Conservation (phyloP, 1,140 invertebrate species). For the Dolichoris vasculosae region DNA sequence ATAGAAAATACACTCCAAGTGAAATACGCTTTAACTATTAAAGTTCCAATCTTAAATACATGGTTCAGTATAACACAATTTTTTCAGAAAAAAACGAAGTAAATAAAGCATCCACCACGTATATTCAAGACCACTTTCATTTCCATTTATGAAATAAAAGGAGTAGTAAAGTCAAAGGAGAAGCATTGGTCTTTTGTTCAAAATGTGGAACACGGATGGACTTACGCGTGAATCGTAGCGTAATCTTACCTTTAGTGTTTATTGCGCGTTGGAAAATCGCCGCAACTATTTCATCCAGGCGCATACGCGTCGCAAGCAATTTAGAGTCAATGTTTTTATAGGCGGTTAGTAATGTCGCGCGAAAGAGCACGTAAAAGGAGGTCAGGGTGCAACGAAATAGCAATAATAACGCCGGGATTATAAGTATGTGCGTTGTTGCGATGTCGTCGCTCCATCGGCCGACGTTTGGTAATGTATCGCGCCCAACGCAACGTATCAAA, state of each 20-base stretch:
- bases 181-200: not conserved
- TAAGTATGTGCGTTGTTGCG: conserved; percentile 58
- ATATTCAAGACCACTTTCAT: not conserved
- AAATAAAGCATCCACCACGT: not conserved
- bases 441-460: conserved; percentile 42
- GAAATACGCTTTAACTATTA: too few species aligned
- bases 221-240: too few species aligned
- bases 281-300: not conserved
- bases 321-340: conserved; percentile 71
- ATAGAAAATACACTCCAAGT: too few species aligned
- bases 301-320: conserved; percentile 31
- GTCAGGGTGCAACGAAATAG: conserved; percentile 74
- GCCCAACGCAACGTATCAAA: not conserved
- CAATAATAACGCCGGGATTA: conserved; percentile 69
- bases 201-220: not conserved
- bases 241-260: not conserved
- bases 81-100: not conserved
- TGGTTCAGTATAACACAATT: too few species aligned
- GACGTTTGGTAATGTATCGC: not conserved
- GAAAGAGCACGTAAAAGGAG: conserved; percentile 69
- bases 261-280: not conserved
- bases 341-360: conserved; percentile 70
- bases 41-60: not conserved
- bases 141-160: not conserved
- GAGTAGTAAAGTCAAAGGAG: too few species aligned